These are phyloP conservation scores for Halcyon senegalensis DNA, from an alignment of 2,113 vertebrate genomes.

Conservation along the genomic window DNA sequence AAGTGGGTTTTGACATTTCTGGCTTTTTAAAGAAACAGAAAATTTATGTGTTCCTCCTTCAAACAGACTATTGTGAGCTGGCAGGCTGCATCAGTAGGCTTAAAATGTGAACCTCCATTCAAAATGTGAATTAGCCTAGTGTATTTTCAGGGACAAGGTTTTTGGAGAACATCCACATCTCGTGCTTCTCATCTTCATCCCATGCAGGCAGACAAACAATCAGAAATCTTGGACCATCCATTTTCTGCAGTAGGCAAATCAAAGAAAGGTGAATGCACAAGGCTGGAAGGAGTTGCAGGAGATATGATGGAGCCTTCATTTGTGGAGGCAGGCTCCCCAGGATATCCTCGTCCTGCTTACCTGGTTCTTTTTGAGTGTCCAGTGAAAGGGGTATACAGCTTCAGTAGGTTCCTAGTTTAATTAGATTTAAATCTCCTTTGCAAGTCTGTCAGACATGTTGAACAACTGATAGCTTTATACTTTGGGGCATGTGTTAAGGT, in stretches of 20 bases:
- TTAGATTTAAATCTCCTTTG: constrained; percentile 37
- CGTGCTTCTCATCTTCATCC: not conserved
- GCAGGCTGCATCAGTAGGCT: not conserved
- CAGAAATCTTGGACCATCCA: not conserved
- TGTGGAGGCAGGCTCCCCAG: not conserved
- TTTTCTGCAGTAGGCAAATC: not conserved
- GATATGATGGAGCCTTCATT: rapidly evolving
- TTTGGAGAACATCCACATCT: not conserved
- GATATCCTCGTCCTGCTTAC: not conserved
- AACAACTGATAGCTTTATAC: not conserved
- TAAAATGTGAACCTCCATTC: not conserved
- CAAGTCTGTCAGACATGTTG: not conserved
- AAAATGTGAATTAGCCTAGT: not conserved
- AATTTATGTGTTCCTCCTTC: not conserved
- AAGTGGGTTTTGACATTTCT: not conserved
- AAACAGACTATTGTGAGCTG: not conserved
- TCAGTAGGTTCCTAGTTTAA: not conserved
- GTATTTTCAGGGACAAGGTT: not conserved
- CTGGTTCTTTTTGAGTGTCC: not conserved
- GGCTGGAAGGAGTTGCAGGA: not conserved
- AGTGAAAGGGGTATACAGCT: not conserved
- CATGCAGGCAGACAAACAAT: not conserved
- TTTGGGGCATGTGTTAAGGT: not conserved
- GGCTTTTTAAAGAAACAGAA: not conserved
- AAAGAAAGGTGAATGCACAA: not conserved